phyloP scores from a whole-genome alignment of 2,888 invertebrate species.

The Anodontia alba region DNA sequence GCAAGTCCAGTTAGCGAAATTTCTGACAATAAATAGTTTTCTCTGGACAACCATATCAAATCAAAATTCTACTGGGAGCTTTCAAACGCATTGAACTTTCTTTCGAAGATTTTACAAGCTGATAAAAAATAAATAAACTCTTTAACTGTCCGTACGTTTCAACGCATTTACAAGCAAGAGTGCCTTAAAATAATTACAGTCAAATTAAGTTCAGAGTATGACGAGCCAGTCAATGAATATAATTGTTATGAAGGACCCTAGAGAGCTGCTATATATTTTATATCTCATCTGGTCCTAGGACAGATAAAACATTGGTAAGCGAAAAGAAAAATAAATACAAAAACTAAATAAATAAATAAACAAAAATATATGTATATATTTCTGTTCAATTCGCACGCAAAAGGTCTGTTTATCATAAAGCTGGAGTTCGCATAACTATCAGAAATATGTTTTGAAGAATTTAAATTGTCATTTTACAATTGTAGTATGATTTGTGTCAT shows the following conservation, averaged over 20 bases:
- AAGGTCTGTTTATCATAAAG: too few species aligned
- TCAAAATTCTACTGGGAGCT: constrained; percentile 6
- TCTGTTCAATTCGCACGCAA: too few species aligned
- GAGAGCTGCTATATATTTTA: background rate
- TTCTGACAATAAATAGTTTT: constrained; percentile 7
- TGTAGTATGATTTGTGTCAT: too few species aligned
- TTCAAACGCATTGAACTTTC: constrained; percentile 12
- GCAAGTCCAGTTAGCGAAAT: constrained; percentile 1
- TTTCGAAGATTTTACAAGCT: background rate
- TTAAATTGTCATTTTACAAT: too few species aligned
- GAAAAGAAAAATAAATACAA: too few species aligned
- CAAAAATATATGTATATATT: too few species aligned
- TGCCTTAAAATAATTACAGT: constrained; percentile 10
- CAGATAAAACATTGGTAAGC: too few species aligned
- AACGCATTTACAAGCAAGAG: background rate
- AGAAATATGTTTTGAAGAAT: too few species aligned
- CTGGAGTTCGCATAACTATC: too few species aligned
- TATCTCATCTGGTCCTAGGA: too few species aligned
- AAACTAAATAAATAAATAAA: too few species aligned
- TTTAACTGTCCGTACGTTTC: background rate
- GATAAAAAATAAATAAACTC: constrained; percentile 14
- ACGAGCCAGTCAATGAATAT: background rate
- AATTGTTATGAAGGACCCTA: background rate
- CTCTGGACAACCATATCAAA: background rate
- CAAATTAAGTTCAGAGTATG: background rate